phyloP scores from a whole-genome alignment of 2,797 vertebrate species.

The Falco rusticolus region DNA sequence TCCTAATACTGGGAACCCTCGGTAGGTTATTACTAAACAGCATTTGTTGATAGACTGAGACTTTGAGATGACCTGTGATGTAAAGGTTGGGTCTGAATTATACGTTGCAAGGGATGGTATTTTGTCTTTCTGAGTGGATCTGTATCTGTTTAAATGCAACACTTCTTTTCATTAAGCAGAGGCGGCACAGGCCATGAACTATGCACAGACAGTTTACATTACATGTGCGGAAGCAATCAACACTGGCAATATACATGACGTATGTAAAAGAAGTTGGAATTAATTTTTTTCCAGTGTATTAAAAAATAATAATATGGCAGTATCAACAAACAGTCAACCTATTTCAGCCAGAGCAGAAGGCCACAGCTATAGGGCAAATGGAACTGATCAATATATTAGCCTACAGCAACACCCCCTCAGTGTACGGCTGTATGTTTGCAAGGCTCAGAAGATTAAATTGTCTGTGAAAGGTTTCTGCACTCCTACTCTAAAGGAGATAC shows the following conservation, averaged over 20 bases:
- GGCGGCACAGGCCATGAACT: slow-evolving; percentile 67
- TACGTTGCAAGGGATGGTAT: slow-evolving; percentile 63
- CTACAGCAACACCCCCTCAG: slow-evolving; percentile 47
- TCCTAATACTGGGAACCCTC: slow-evolving; percentile 42
- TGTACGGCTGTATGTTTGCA: neutral
- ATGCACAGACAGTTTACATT: slow-evolving; percentile 64
- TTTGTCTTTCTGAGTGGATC: slow-evolving; percentile 68
- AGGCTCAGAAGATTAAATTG: slow-evolving; percentile 69
- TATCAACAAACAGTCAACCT: slow-evolving; percentile 70
- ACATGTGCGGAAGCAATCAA: slow-evolving; percentile 77
- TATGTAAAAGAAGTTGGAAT: slow-evolving; percentile 72
- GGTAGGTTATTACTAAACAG: slow-evolving; percentile 52
- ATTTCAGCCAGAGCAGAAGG: slow-evolving; percentile 68
- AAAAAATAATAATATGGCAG: slow-evolving; percentile 74
- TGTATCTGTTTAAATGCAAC: slow-evolving; percentile 73
- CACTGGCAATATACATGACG: slow-evolving; percentile 63
- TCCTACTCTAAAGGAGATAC: slow-evolving; percentile 66
- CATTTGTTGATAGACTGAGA: slow-evolving; percentile 47
- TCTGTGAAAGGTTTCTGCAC: slow-evolving; percentile 73
- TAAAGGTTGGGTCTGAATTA: slow-evolving; percentile 66
- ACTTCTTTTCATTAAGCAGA: slow-evolving; percentile 66
- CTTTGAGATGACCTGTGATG: slow-evolving; percentile 71
- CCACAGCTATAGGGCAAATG: slow-evolving; percentile 60
- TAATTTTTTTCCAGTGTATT: slow-evolving; percentile 74
- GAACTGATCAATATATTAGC: slow-evolving; percentile 54